Conservation (phyloP, 2,888 invertebrate species). For the Isoperla grammatica region DNA sequence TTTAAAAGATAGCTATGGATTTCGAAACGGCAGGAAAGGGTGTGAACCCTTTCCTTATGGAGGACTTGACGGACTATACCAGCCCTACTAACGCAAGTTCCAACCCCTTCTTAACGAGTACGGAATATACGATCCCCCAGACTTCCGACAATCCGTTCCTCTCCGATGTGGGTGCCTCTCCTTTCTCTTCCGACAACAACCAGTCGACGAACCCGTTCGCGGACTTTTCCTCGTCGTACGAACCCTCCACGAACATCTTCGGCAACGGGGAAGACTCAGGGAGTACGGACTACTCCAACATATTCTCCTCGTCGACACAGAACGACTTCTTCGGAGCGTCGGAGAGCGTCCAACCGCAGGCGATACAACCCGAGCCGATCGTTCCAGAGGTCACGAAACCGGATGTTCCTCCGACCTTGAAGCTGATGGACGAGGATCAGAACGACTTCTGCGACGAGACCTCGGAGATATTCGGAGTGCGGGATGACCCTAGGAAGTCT, state of each 20-base stretch:
- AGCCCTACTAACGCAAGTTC: constrained; percentile 48
- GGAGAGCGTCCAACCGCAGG: constrained; percentile 27
- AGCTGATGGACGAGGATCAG: constrained; percentile 10
- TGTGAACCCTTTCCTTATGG: constrained; percentile 76
- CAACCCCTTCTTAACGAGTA: constrained; percentile 59
- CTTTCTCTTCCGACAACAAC: constrained; percentile 1
- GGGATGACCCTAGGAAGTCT: not conserved
- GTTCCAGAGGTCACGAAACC: not conserved
- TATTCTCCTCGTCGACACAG: constrained; percentile 15
- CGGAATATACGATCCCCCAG: constrained; percentile 44
- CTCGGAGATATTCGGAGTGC: constrained; percentile 16
- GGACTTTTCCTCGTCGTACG: constrained; percentile 35
- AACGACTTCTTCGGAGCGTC: constrained; percentile 29
- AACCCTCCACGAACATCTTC: constrained; percentile 21
- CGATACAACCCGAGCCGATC: not conserved
- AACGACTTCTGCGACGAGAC: constrained; percentile 20
- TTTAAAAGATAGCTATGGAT: constrained; percentile 44
- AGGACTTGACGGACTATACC: constrained; percentile 54
- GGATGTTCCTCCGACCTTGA: constrained; percentile 8
- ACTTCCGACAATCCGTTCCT: constrained; percentile 66
- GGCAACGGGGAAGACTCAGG: constrained; percentile 12
- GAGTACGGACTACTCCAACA: constrained; percentile 16
- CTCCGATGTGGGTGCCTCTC: constrained; percentile 34
- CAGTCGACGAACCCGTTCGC: constrained; percentile 43
- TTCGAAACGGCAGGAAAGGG: constrained; percentile 41